Percentiles rank a stretch among this genome's conserved stretches.
These are phyloP conservation scores for Cephus sareptanus DNA, from an alignment of 2,888 invertebrate genomes.

Conservation along the genomic window DNA sequence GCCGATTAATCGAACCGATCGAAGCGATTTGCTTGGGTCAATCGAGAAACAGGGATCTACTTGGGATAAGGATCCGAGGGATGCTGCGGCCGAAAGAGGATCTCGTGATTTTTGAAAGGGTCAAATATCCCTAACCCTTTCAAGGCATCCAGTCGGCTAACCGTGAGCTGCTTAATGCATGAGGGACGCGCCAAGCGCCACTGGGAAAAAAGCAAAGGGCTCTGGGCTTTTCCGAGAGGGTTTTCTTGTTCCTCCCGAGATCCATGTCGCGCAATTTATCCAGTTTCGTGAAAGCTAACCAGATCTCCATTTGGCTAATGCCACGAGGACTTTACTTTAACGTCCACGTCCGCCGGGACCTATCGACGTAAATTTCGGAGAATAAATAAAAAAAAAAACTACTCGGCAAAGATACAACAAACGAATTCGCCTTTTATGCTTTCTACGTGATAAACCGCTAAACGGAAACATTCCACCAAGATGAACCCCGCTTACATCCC, in stretches of 20 bases:
- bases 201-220: constrained; percentile 3
- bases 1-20: too few relatives aligned
- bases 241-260: constrained; percentile 43
- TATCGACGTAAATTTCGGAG: background rate
- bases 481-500: too few relatives aligned
- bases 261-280: background rate
- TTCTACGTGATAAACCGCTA: too few relatives aligned
- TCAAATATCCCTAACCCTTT: constrained; percentile 17
- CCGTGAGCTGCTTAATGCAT: constrained; percentile 36
- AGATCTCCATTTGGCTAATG: constrained; percentile 17
- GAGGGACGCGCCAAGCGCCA: constrained; percentile 27
- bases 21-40: too few relatives aligned
- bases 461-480: too few relatives aligned
- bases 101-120: background rate
- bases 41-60: too few relatives aligned
- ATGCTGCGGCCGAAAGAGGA: too few relatives aligned
- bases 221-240: constrained; percentile 36
- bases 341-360: background rate
- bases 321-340: constrained; percentile 3
- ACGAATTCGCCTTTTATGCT: too few relatives aligned
- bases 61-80: too few relatives aligned
- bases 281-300: constrained; percentile 12
- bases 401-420: too few relatives aligned
- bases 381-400: too few relatives aligned
- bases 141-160: background rate